Evolutionary conservation across 1,140 invertebrate genomes (phyloP).

Genomic region (Caenorhabditis brenneri): DNA sequence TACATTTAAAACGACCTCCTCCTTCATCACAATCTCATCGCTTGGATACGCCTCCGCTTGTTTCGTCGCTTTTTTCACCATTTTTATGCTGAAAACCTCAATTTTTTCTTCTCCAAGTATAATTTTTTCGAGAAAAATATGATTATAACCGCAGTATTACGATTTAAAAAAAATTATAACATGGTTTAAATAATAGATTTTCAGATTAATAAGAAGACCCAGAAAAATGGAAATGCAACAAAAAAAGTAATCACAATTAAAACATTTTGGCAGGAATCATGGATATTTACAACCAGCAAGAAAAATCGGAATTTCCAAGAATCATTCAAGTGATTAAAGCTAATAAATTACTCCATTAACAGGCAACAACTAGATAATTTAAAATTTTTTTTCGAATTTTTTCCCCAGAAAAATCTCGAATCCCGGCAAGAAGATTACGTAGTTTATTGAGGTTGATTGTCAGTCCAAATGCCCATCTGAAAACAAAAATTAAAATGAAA

Average conservation of each 20-base stretch:
- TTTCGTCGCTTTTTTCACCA: slow-evolving; percentile 16
- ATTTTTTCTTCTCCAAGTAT: neutral
- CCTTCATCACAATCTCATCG: slow-evolving; percentile 50
- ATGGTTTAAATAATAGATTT: no score
- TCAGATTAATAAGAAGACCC: no score
- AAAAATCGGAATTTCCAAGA: neutral
- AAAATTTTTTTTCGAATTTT: neutral
- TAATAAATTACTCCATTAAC: neutral
- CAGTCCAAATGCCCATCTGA: neutral
- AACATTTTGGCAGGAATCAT: neutral
- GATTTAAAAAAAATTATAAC: neutral
- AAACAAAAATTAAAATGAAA: neutral
- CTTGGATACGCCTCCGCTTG: neutral
- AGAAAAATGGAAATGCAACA: neutral
- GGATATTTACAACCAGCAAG: slow-evolving; percentile 24
- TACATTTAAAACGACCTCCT: slow-evolving; percentile 57
- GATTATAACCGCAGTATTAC: neutral
- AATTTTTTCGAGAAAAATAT: no score
- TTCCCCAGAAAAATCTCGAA: no score
- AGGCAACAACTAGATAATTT: neutral
- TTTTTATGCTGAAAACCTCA: neutral
- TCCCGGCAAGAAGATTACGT: neutral
- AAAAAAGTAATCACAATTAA: neutral
- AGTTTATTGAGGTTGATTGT: neutral
- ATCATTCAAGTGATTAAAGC: neutral